Evolutionary conservation across 2,113 vertebrate genomes (phyloP), one percentile per base, ranked within the genome.

Genomic region (Lophius piscatorius): DNA sequence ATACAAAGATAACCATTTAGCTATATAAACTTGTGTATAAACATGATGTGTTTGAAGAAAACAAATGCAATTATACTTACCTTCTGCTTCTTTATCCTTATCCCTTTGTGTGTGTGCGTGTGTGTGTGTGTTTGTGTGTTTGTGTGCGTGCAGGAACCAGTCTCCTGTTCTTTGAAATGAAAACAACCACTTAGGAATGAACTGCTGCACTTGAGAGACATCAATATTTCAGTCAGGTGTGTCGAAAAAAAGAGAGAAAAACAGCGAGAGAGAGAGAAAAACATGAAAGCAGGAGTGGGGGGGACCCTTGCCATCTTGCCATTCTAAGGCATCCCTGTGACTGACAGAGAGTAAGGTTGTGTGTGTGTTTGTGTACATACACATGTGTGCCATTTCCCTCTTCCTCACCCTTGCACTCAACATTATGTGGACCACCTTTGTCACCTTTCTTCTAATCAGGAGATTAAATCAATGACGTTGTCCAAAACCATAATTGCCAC

Each of bases 401-500:
- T 52, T 79, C 65, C 51, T 78, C 78, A 68, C 74, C 70, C 64
- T 65, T 74, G 54, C 46, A 68, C 70, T 71, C 75, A 66, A 78
- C 74, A 84, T 69, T 84, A 69, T 85, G 78, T 78, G 80, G 71
- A 77, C 72, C 83, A 85, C 87, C 89, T 88, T 82, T 89, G 86
- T 91, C 89, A 91, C 88, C 85, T 88, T 82, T 84, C 82, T 85
- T 89, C 88, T 90, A 90, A 90, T 90, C 89, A 90, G 87, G 87
- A 91, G 85, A 86, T 81, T 89, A 91, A 91, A 92, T 92, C 91
- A 91, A 91, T 91, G 89, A 91, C 82, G 85, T 92, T 89, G 89
- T 90, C 90, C 85, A 90, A 90, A 92, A 90, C 88, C 89, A 91
- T 91, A 91, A 91, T 91, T 91, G 90, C 88, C 75, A 83, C 81